Base-by-base conservation (phyloP, 1,140 invertebrate species). In the Papilio machaon region DNA sequence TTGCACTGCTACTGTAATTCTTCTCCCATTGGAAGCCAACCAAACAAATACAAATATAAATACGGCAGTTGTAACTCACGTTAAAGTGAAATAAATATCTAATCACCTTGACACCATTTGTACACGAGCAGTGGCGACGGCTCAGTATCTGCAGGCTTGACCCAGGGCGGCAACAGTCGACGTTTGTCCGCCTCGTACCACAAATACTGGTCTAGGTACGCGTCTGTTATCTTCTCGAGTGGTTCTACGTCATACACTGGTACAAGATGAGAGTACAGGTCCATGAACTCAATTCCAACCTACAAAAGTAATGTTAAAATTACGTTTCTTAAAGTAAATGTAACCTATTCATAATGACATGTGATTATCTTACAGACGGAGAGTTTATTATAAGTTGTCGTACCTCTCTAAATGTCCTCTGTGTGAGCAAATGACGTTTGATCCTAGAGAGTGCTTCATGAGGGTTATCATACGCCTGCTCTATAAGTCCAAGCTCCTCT, bases 111-210 rank as follows among this genome's bases (percentile, higher is more conserved):
- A 95, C 99, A 99, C 99, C 99, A 99, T 92, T 99, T 99, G 94
- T 99, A 99, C 0, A 99, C 98, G 1, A 99, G 95, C 1, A 99
- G 94, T 64, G 99, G 99, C 8, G 99, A 99, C 1, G 99, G 99
- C 95, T 99, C 99, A 0, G 99, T 98, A 91, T 99, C 99, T 2
- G 98, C 98, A 0, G 99, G 99, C 94, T 99, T 99, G 4, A 99
- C 98, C 99, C 99, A 99, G 0, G 99, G 98, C 70, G 99, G 99
- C 88, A 99, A 99, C 5, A 99, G 95, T 43, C 98, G 94, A 38
- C 99, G 95, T 91, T 99, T 99, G 92, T 99, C 99, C 0, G 99
- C 99, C 95, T 99, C 99, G 92, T 99, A 99, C 99, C 99, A 99
- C 9, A 99, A 94, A 95, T 99, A 99, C 93, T 99, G 99, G 95